Conservation (phyloP, 1,140 invertebrate species). For the Apis florea region DNA sequence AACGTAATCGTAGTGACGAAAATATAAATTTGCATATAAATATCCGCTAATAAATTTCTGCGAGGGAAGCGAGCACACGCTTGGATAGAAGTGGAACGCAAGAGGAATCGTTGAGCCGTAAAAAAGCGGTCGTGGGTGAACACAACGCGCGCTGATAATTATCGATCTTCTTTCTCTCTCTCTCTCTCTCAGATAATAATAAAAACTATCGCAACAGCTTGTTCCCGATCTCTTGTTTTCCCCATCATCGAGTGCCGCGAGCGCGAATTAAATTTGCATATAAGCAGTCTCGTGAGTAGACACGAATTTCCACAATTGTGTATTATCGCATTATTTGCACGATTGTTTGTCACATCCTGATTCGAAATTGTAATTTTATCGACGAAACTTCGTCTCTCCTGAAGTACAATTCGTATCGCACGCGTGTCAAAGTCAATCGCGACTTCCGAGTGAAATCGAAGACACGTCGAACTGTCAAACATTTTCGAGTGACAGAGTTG, state of each 20-base stretch:
- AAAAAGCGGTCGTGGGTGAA: neutral
- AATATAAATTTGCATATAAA: no score
- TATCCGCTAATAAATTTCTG: no score
- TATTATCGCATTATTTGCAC: no score
- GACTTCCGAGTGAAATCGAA: conserved; percentile 13
- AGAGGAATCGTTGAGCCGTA: neutral
- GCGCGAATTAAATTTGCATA: conserved; percentile 38
- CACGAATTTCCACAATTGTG: conserved; percentile 36
- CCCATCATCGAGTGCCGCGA: conserved; percentile 2
- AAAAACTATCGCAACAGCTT: conserved; percentile 24
- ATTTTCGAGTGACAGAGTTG: conserved; percentile 59
- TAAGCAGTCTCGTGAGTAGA: conserved; percentile 7
- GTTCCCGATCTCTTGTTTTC: conserved; percentile 24
- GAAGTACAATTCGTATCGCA: neutral
- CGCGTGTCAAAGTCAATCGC: neutral
- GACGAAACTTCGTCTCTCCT: neutral
- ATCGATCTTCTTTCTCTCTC: conserved; percentile 39
- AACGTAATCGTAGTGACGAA: no score
- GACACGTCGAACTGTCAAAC: conserved; percentile 48
- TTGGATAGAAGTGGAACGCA: no score
- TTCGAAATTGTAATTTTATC: neutral
- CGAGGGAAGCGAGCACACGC: neutral
- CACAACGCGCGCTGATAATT: conserved; percentile 26
- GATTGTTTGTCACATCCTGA: no score
- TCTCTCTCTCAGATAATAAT: neutral